Percentiles rank a stretch among this genome's conserved stretches.
phyloP scores from a whole-genome alignment of 2,113 vertebrate species.

The Theropithecus gelada region DNA sequence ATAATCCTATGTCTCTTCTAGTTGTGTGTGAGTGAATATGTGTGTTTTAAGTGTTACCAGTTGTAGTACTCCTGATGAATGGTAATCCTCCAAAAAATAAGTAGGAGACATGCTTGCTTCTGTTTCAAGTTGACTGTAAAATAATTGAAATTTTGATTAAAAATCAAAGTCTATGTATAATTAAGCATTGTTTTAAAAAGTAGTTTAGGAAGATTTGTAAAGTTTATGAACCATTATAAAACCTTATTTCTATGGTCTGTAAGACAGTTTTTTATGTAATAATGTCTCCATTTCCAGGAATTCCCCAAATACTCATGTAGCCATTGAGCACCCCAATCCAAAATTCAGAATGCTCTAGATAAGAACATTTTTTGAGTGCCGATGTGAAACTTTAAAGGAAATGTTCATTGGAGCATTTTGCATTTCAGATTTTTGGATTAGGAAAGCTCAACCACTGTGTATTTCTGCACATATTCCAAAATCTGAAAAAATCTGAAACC shows the following conservation, averaged over 20 bases:
- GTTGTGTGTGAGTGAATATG: not conserved
- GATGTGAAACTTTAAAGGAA: not conserved
- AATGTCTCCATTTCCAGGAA: conserved; percentile 18
- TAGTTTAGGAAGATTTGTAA: conserved; percentile 40
- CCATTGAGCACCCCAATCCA: not conserved
- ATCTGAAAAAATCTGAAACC: not conserved
- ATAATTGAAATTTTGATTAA: conserved; percentile 44
- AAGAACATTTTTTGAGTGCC: not conserved
- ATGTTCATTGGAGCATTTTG: not conserved
- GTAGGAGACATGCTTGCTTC: conserved; percentile 25
- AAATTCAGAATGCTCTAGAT: not conserved
- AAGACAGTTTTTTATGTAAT: conserved; percentile 35
- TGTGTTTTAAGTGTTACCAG: not conserved
- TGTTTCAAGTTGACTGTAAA: conserved; percentile 41
- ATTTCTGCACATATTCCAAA: not conserved
- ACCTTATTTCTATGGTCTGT: not conserved
- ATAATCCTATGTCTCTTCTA: not conserved
- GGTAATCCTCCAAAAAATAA: not conserved
- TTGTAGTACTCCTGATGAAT: not conserved
- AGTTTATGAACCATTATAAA: conserved; percentile 27
- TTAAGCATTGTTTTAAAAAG: conserved; percentile 36
- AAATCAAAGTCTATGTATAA: conserved; percentile 12
- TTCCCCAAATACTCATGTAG: not conserved
- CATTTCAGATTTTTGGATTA: not conserved
- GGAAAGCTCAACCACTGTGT: not conserved